A percentile compares a stretch with the other conserved stretches of the same genome.
phyloP scores from a whole-genome alignment of 2,888 invertebrate genomes.

The Drosophila neonasuta region DNA sequence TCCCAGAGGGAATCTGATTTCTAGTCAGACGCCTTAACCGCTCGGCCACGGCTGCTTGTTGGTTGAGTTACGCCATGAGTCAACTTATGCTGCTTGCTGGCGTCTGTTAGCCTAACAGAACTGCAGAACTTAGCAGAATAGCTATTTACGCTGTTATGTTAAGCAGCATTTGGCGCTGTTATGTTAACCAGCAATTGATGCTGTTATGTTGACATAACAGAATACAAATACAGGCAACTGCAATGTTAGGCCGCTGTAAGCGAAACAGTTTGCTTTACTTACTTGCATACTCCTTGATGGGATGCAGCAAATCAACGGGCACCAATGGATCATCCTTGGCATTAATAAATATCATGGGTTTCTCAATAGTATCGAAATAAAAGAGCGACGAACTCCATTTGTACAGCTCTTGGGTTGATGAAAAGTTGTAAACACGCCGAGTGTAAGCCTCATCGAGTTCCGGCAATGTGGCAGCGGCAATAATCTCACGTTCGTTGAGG shows the following conservation, averaged over 20 bases:
- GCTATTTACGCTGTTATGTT: slow-evolving; percentile 12
- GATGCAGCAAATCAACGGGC: slow-evolving; percentile 88
- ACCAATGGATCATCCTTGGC: slow-evolving; percentile 95
- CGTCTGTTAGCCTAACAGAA: slow-evolving; percentile 24
- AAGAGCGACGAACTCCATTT: slow-evolving; percentile 92
- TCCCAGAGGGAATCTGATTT: slow-evolving; percentile 83
- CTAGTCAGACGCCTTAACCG: slow-evolving; percentile 83
- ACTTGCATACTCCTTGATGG: slow-evolving; percentile 90
- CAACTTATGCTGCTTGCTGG: slow-evolving; percentile 2
- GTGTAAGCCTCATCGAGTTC: slow-evolving; percentile 96
- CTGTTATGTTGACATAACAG: neutral
- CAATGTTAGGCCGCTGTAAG: neutral
- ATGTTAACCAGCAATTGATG: neutral
- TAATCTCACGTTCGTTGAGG: slow-evolving; percentile 91
- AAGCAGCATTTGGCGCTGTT: neutral
- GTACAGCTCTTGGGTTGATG: slow-evolving; percentile 90
- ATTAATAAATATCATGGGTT: slow-evolving; percentile 96
- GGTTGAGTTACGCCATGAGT: neutral
- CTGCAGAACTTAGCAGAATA: slow-evolving; percentile 20
- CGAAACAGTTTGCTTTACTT: slow-evolving; percentile 78
- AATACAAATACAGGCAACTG: neutral
- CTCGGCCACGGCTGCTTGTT: slow-evolving; percentile 82
- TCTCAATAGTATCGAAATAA: slow-evolving; percentile 89
- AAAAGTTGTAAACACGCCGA: slow-evolving; percentile 89
- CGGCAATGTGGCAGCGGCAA: slow-evolving; percentile 92